A percentile compares a stretch with the other conserved stretches of the same genome.
phyloP scores from a whole-genome alignment of 2,113 vertebrate species.

The Tragelaphus scriptus region DNA sequence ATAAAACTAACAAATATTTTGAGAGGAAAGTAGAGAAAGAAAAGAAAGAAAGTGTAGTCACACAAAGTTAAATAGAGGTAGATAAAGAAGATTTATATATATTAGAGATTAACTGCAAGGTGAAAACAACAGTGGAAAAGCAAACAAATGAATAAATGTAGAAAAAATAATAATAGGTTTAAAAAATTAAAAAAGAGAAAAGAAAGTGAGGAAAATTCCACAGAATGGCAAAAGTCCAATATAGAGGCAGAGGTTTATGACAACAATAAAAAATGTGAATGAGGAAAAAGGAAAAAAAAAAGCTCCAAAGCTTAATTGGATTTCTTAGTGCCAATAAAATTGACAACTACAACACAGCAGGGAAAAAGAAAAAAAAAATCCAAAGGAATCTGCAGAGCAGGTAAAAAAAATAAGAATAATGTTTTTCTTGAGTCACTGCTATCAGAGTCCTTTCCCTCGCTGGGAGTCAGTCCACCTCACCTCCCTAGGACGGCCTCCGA shows the following conservation, averaged over 20 bases:
- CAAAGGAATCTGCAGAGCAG: not conserved
- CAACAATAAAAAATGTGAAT: not conserved
- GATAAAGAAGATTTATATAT: not conserved
- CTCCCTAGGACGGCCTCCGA: not conserved
- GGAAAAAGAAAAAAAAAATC: not conserved
- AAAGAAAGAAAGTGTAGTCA: not conserved
- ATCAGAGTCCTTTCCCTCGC: not conserved
- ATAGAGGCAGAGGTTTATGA: not conserved
- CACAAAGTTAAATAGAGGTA: not conserved
- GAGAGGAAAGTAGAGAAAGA: not conserved
- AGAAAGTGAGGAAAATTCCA: not conserved
- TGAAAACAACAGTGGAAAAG: not conserved
- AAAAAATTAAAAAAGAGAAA: not conserved
- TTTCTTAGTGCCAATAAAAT: not conserved
- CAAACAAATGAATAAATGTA: not conserved
- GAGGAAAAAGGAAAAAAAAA: accelerated
- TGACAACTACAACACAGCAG: accelerated
- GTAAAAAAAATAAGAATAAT: not conserved
- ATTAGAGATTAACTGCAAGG: not conserved
- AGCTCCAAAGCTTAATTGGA: not conserved
- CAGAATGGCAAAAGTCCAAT: not conserved
- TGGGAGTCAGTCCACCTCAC: not conserved
- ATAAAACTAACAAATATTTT: not conserved
- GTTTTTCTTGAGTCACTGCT: not conserved
- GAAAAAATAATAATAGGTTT: not conserved